A percentile compares a stretch with the other conserved stretches of the same genome.
Conservation (phyloP, 2,888 invertebrate species). For the Podabrus alpinus region DNA sequence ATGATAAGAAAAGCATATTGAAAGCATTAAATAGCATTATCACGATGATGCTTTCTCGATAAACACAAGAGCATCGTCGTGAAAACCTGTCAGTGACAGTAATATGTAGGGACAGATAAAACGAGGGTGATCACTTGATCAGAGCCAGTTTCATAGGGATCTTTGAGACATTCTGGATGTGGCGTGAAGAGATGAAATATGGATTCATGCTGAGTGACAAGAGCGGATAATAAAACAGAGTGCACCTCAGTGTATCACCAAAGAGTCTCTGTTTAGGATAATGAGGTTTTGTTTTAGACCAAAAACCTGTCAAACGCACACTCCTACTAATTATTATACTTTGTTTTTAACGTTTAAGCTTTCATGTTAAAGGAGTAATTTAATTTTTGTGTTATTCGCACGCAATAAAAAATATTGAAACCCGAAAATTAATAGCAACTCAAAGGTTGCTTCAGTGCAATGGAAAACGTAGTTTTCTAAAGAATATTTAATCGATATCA, state of each 20-base stretch:
- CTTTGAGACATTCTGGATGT: slow-evolving; percentile 36
- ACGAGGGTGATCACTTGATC: slow-evolving; percentile 19
- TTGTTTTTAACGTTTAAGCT: slow-evolving; percentile 1
- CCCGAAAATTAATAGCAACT: neutral
- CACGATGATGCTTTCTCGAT: slow-evolving; percentile 17
- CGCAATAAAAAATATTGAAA: neutral
- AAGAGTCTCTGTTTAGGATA: slow-evolving; percentile 33
- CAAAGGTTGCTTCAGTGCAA: neutral
- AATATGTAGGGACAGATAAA: slow-evolving; percentile 30
- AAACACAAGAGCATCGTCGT: slow-evolving; percentile 15
- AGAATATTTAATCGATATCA: slow-evolving; percentile 7
- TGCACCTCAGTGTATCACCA: slow-evolving; percentile 39
- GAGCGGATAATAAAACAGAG: slow-evolving; percentile 42
- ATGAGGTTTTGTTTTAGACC: slow-evolving; percentile 42
- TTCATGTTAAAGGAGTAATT: neutral
- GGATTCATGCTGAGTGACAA: slow-evolving; percentile 43
- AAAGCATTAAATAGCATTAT: slow-evolving; percentile 22
- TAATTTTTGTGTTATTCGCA: neutral
- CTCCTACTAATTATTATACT: slow-evolving; percentile 15
- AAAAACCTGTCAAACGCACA: slow-evolving; percentile 40
- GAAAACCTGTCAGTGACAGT: slow-evolving; percentile 28
- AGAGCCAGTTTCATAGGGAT: slow-evolving; percentile 30
- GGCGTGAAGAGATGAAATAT: slow-evolving; percentile 44
- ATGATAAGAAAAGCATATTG: neutral
- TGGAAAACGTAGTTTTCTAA: neutral